Evolutionary conservation across 64 coral and sea anemone genomes (phyloP), one percentile per base, ranked within the genome.

Genomic region (Pachyseris speciosa): DNA sequence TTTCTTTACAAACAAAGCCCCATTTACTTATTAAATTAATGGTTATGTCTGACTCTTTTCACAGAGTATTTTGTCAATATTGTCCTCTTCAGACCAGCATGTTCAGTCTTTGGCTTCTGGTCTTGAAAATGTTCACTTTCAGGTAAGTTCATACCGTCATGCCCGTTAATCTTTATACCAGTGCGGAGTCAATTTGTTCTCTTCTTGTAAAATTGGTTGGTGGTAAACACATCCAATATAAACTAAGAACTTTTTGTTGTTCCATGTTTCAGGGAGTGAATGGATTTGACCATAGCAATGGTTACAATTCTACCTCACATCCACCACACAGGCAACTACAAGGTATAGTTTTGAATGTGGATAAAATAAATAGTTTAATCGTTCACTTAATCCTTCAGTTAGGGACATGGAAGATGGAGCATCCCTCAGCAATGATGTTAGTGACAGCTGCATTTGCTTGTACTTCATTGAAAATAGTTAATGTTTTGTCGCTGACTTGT

Each of bases 241-340:
- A 16, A 15, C 11, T 59, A 32, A 58, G 32, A 13, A 60, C 3
- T 9, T 15, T 65, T 12, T 34, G 26, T 16, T 33, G 57, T 84
- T 22, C 10, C 45, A 41, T 61, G 2, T 84, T 67, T 16, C 43
- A 94, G 92, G 87, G 71, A 10, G 34, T 96, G 43, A 96, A 96
- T 93, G 95, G 95, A 40, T 64, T 96, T 34, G 83, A 90, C 41
- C 88, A 96, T 22, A 86, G 84, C 50, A 58, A 93, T 59, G 50
- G 77, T 38, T 81, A 81, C 77, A 61, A 58, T 81, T 20, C 32
- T 5, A 81, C 38, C 57, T 40, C 52, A 5, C 32, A 38, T 10
- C 22, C 29, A 26, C 37, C 55, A 61, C 36, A 60, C 8, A 60
- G 36, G 22, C 51, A 36, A 24, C 22, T 36, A n/a, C n/a, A n/a